Conservation (phyloP, 2,888 invertebrate genomes). For the Rutpela maculata region DNA sequence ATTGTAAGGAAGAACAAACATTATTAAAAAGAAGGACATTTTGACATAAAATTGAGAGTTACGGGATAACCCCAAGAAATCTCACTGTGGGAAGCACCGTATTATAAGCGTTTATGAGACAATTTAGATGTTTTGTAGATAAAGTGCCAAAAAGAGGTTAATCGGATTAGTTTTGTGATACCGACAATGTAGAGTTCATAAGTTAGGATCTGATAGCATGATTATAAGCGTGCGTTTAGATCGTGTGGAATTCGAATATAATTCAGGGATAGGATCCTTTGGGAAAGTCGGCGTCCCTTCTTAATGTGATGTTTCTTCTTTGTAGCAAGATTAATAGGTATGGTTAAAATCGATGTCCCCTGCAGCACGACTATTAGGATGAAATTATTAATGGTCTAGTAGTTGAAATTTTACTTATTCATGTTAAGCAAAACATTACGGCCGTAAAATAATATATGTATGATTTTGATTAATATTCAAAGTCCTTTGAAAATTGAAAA, state of each 20-base stretch:
- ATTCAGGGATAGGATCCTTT: conserved; percentile 3
- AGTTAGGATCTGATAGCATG: conserved; percentile 15
- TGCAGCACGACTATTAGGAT: neutral
- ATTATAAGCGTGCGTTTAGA: conserved; percentile 16
- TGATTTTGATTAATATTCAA: no score
- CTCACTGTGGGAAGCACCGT: no score
- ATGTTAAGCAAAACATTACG: no score
- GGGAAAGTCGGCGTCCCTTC: conserved; percentile 4
- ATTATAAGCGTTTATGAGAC: no score
- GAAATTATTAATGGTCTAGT: neutral
- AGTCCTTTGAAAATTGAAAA: no score
- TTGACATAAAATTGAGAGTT: no score
- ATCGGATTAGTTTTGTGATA: conserved; percentile 10
- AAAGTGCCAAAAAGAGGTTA: neutral
- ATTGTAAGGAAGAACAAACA: no score
- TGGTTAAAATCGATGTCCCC: conserved; percentile 4
- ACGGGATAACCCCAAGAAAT: no score
- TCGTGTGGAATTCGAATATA: conserved; percentile 5
- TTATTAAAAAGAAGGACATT: no score
- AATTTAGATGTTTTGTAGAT: conserved; percentile 12
- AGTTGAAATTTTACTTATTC: neutral
- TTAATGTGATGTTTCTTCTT: neutral
- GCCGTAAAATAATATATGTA: no score
- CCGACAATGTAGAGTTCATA: conserved; percentile 24
- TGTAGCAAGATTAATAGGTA: conserved; percentile 9